Percentiles rank a stretch among this genome's conserved stretches.
Conservation (phyloP, 2,113 vertebrate species). For the Chroicocephalus ridibundus region DNA sequence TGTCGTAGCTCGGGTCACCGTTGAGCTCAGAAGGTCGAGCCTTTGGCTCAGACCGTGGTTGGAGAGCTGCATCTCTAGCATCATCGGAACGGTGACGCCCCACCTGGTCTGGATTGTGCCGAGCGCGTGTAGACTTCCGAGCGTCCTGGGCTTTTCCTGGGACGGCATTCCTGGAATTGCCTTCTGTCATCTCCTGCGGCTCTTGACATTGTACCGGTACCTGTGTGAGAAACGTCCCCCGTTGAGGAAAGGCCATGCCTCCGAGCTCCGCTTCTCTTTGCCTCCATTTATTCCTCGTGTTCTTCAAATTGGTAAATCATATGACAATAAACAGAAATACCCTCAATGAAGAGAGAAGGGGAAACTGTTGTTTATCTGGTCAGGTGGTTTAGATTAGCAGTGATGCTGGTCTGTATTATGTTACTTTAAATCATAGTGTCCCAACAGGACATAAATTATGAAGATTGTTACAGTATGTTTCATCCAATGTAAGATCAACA, state of each 20-base stretch:
- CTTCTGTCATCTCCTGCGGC: slow-evolving; percentile 57
- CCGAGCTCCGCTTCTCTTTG: slow-evolving; percentile 56
- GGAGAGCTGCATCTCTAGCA: slow-evolving; percentile 32
- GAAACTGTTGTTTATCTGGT: slow-evolving; percentile 85
- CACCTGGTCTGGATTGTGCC: slow-evolving; percentile 39
- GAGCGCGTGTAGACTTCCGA: background rate
- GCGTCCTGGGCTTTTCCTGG: background rate
- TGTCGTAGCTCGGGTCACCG: background rate
- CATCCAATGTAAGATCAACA: slow-evolving; percentile 85
- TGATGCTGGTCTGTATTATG: slow-evolving; percentile 91
- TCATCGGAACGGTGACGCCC: background rate
- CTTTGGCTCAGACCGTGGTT: background rate
- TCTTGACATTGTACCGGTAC: slow-evolving; percentile 71
- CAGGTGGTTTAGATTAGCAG: slow-evolving; percentile 97
- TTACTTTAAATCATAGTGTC: slow-evolving; percentile 94
- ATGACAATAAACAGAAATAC: slow-evolving; percentile 94
- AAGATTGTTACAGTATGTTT: slow-evolving; percentile 88
- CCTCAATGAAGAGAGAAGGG: slow-evolving; percentile 78
- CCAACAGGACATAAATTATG: slow-evolving; percentile 93
- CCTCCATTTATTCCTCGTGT: slow-evolving; percentile 67
- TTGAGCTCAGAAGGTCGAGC: background rate
- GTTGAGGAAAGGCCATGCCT: slow-evolving; percentile 50
- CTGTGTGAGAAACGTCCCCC: slow-evolving; percentile 43
- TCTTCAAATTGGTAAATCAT: slow-evolving; percentile 82
- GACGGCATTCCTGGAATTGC: slow-evolving; percentile 62